Evolutionary conservation across 2,797 vertebrate genomes (phyloP), one percentile per base, ranked within the genome.

Genomic region (Pachyuromys duprasi): DNA sequence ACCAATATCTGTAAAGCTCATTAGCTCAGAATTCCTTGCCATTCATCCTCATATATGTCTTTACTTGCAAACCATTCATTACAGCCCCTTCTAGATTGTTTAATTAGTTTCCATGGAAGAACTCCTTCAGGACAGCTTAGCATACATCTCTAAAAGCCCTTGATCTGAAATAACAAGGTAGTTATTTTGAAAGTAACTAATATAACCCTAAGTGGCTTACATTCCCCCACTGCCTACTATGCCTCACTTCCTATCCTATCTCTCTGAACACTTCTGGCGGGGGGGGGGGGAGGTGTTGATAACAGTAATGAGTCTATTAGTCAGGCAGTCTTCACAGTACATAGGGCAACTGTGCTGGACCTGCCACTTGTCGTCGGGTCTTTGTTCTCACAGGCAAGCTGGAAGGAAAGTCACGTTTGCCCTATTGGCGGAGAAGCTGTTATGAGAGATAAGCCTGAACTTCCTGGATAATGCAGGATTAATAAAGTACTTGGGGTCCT

Each of bases 41-140:
- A 92, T 96, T 93, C 90, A 95, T 97, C 93, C 97, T 96, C 95
- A 91, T 89, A 26, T 95, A 88, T 88, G 79, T 95, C 96, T 97
- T 97, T 79, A 93, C 95, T 96, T 94, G 89, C 67, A 94, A 94
- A 83, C 86, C 80, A 93, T 97, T 97, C 92, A 97, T 97, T 97
- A 96, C 74, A 63, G 57, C 80, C 62, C 72, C 95, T 93, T 96
- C 89, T 94, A 87, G 96, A 88, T 96, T 96, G 90, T 94, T 97
- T 97, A 97, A 97, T 97, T 97, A 97, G 95, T 95, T 97, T 97
- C 84, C 45, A 60, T 81, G 76, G 76, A 97, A 97, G 88, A 96
- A 92, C 86, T 95, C 96, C 96, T 97, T 39, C 92, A 97, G 96
- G 96, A 97, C 60, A 97, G 94, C 93, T 97, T 97, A 97, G 92